These are phyloP conservation scores for Platalea minor DNA, from an alignment of 2,797 vertebrate species.

Conservation along the genomic window DNA sequence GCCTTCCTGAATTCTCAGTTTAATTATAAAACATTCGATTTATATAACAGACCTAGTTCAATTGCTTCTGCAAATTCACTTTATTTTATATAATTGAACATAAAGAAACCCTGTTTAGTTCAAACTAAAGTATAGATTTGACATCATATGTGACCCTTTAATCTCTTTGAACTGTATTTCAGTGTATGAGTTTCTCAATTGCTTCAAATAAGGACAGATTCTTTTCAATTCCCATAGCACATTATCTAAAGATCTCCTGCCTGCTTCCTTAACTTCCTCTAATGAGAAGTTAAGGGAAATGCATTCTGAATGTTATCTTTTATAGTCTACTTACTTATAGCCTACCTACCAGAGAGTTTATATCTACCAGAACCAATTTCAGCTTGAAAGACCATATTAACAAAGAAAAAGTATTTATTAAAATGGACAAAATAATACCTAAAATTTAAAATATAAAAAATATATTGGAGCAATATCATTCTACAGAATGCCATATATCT, in stretches of 20 bases:
- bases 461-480: background rate
- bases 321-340: background rate
- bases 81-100: background rate
- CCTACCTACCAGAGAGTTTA: background rate
- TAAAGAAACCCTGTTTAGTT: background rate
- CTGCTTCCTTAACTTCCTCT: background rate
- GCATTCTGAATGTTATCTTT: background rate
- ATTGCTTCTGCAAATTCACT: background rate
- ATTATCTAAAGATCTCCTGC: background rate
- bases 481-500: background rate
- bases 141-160: background rate
- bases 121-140: background rate
- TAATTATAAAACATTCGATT: background rate
- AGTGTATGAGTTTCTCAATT: background rate
- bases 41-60: background rate
- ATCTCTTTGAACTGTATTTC: background rate
- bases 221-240: background rate
- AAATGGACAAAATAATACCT: background rate
- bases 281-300: background rate
- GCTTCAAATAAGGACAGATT: background rate
- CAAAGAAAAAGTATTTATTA: background rate
- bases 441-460: background rate
- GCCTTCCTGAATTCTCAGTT: background rate
- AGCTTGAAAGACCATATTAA: background rate
- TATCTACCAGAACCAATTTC: background rate